Conservation (phyloP, 2,113 vertebrate genomes). For the Equus quagga region DNA sequence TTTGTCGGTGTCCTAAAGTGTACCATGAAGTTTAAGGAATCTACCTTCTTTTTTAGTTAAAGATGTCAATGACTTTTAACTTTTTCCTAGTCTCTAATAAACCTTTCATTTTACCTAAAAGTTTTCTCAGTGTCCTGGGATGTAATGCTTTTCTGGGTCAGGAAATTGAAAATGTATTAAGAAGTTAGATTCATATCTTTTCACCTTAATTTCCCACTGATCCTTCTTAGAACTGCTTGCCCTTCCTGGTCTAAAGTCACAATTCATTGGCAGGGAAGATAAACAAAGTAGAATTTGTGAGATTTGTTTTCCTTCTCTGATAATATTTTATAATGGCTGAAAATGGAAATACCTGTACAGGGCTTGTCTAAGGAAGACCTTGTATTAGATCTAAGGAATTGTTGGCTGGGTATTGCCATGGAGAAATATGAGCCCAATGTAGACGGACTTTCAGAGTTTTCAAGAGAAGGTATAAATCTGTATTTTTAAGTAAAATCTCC, state of each 20-base stretch:
- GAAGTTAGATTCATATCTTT: neutral
- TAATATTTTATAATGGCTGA: neutral
- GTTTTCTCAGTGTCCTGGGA: neutral
- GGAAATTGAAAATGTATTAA: neutral
- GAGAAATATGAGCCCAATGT: neutral
- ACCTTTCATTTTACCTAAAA: neutral
- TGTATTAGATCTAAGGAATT: fast-evolving
- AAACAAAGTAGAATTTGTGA: neutral
- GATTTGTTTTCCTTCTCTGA: neutral
- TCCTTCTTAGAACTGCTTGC: neutral
- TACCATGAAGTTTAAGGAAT: neutral
- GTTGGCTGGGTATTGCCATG: neutral
- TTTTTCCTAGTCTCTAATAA: neutral
- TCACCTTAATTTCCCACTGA: neutral
- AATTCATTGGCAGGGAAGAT: neutral
- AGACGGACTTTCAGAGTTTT: neutral
- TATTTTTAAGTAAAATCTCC: conserved; percentile 30
- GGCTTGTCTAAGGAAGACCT: neutral
- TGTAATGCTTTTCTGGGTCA: neutral
- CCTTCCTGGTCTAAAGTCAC: neutral
- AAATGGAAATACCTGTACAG: neutral
- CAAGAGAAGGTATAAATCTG: neutral
- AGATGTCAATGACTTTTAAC: neutral
- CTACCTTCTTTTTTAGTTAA: neutral
- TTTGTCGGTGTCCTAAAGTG: neutral